A percentile compares a stretch with the other conserved stretches of the same genome.
Conservation (phyloP, 1,140 invertebrate species). For the Ostrea denselamellosa region DNA sequence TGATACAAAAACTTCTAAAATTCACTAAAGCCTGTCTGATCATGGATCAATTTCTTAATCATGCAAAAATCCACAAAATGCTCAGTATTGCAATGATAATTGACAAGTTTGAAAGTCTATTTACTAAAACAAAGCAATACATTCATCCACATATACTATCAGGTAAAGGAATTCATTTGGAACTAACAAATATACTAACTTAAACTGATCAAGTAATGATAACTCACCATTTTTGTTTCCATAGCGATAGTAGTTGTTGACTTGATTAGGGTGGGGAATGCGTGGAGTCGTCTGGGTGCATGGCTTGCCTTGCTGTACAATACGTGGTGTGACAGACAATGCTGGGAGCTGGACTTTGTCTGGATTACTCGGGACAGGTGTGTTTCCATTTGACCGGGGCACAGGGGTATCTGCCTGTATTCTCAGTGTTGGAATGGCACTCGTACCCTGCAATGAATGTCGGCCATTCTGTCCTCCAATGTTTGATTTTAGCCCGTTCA, state of each 20-base stretch:
- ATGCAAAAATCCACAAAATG: too few relatives aligned
- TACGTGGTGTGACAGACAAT: constrained; percentile 54
- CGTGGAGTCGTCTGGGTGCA: constrained; percentile 50
- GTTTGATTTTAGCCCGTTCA: constrained; percentile 67
- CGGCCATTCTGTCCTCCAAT: constrained; percentile 51
- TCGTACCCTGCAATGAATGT: constrained; percentile 44
- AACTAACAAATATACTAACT: too few relatives aligned
- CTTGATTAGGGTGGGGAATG: constrained; percentile 43
- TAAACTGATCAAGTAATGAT: not conserved
- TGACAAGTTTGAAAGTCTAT: too few relatives aligned
- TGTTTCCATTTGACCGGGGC: constrained; percentile 62
- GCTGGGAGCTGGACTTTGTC: constrained; percentile 58
- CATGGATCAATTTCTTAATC: too few relatives aligned
- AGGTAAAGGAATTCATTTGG: too few relatives aligned
- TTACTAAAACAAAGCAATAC: too few relatives aligned
- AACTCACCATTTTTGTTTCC: constrained; percentile 52
- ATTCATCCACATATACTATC: too few relatives aligned
- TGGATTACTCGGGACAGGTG: constrained; percentile 60
- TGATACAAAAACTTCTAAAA: too few relatives aligned
- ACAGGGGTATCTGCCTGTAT: constrained; percentile 72
- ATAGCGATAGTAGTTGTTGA: constrained; percentile 42
- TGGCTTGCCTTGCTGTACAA: constrained; percentile 62
- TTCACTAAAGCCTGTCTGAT: too few relatives aligned
- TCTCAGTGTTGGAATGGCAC: constrained; percentile 66
- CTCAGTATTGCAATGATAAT: too few relatives aligned